A percentile compares a stretch with the other conserved stretches of the same genome.
Evolutionary conservation across 2,113 vertebrate genomes (phyloP).

Genomic region (Struthio camelus): DNA sequence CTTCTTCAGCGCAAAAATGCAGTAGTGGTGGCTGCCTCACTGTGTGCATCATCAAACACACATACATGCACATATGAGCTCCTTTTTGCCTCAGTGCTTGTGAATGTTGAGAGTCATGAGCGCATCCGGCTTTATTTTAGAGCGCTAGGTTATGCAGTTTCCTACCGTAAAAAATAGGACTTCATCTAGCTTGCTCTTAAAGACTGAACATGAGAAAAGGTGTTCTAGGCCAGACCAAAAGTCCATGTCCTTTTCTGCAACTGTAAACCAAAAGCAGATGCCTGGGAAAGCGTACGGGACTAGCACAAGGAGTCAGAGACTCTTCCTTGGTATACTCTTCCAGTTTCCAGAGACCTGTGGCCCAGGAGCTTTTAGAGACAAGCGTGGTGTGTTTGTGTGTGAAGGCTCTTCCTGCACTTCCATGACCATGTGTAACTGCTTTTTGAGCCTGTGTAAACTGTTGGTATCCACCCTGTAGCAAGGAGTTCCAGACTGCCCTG

Average conservation of each 20-base stretch:
- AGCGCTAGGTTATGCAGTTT: background rate
- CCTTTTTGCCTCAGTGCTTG: background rate
- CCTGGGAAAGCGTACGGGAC: background rate
- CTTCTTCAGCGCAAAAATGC: background rate
- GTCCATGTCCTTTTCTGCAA: background rate
- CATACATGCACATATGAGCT: background rate
- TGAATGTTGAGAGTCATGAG: background rate
- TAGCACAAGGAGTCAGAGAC: background rate
- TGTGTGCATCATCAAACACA: fast-evolving
- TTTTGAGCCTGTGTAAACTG: background rate
- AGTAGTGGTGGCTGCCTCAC: background rate
- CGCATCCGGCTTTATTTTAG: background rate
- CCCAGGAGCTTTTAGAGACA: background rate
- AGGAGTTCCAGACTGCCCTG: background rate
- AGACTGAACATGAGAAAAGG: background rate
- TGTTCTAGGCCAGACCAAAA: background rate
- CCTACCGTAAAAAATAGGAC: background rate
- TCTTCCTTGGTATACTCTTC: background rate
- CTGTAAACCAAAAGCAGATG: background rate
- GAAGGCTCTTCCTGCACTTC: background rate
- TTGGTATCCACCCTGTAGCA: background rate
- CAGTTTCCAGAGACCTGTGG: background rate
- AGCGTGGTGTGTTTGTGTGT: background rate
- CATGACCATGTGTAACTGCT: background rate
- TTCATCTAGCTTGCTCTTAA: background rate